Evolutionary conservation across 2,113 vertebrate genomes (phyloP), one percentile per base, ranked within the genome.

Genomic region (Lagopus muta): DNA sequence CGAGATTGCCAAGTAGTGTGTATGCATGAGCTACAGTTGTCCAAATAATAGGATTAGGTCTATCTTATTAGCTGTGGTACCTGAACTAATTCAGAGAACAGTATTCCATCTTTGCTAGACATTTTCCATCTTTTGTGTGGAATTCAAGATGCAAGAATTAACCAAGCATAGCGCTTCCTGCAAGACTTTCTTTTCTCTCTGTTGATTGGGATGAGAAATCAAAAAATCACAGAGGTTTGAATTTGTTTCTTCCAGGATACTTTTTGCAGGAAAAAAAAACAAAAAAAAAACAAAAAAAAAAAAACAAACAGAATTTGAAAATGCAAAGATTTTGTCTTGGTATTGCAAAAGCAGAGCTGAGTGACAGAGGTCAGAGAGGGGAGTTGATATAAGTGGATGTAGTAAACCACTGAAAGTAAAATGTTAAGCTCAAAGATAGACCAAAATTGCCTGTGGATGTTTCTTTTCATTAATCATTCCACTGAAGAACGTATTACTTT

Each of bases 61-160:
- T 88, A 76, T 90, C 88, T 95, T 82, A 45, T 94, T 96, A 94
- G 76, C 76, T 93, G 40, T 95, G 77, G 70, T 76, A 86, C 73
- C 88, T 75, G 57, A 93, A 94, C 90, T 88, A 82, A 95, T 94
- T 85, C 72, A 52, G 67, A 77, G 57, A 83, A 60, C 72, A 22
- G 15, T 42, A 57, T 52, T 64, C 45, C n/a, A 60, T 82, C 78
- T 83, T 81, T 61, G 25, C 40, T 75, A 28, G 24, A 8, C 22
- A 14, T 88, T 94, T 91, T 72, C 43, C 32, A 34, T 57, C 69
- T 90, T 93, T 81, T 65, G 69, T 34, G n/a, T 81, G 48, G 45
- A 90, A 90, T 34, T 54, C 30, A 78, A 42, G 32, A 74, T 42
- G 16, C 16, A 81, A 86, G 36, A 91, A 58, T 71, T 86, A 81